These are phyloP conservation scores for Chlorospingus semifuscus DNA, from an alignment of 2,797 vertebrate genomes.

Conservation along the genomic window DNA sequence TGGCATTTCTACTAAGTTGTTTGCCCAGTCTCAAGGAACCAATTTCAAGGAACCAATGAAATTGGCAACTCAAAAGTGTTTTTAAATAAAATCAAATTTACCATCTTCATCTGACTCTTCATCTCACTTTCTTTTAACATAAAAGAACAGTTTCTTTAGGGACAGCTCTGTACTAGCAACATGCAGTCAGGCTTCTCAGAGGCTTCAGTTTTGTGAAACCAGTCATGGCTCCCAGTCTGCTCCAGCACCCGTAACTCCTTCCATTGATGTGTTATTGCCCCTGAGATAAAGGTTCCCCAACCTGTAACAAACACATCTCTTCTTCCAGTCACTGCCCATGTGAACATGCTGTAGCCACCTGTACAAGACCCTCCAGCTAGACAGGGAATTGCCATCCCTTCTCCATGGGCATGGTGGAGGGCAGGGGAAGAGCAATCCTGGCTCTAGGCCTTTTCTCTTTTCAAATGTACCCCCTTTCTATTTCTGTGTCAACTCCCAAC, in stretches of 20 bases:
- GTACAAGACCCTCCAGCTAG: neutral
- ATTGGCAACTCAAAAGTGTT: neutral
- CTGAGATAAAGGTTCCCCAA: neutral
- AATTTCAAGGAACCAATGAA: neutral
- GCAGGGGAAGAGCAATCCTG: neutral
- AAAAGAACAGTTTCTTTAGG: neutral
- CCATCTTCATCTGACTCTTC: neutral
- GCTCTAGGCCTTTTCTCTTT: neutral
- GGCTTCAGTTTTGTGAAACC: neutral
- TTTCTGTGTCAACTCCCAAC: neutral
- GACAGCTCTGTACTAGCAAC: neutral
- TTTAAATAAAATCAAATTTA: neutral
- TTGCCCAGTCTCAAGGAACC: neutral
- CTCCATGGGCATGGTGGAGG: accelerated
- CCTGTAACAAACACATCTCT: neutral
- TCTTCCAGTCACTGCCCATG: neutral
- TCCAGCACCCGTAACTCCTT: neutral
- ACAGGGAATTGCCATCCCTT: neutral
- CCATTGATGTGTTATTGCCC: accelerated
- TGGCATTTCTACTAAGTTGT: neutral
- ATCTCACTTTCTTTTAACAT: neutral
- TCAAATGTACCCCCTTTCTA: neutral
- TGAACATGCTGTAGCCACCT: accelerated
- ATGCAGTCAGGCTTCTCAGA: neutral
- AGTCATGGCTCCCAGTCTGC: neutral